phyloP scores from a whole-genome alignment of 2,888 invertebrate species.

The Leptinotarsa tumamoca region DNA sequence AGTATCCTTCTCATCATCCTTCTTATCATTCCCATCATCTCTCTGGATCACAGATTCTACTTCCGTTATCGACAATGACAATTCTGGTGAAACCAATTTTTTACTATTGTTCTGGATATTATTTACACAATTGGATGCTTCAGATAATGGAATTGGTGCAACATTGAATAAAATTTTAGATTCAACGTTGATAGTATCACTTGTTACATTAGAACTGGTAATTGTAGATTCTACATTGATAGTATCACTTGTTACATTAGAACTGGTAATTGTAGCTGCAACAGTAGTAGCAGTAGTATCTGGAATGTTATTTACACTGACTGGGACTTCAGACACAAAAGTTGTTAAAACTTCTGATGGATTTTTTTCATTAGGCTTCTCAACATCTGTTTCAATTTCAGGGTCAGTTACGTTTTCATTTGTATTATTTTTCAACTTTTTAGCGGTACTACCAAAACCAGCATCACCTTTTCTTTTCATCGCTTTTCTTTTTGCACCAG shows the following conservation, averaged over 20 bases:
- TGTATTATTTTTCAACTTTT: constrained; percentile 5
- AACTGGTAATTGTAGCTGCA: not conserved
- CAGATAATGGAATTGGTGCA: not conserved
- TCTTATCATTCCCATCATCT: not conserved
- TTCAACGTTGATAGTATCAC: not conserved
- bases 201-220: not conserved
- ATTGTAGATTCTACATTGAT: not conserved
- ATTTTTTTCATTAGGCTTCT: constrained; percentile 30
- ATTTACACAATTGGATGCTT: constrained; percentile 2
- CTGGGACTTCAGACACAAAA: not conserved
- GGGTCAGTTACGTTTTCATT: not conserved
- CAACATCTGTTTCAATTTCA: constrained; percentile 36
- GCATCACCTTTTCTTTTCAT: constrained; percentile 16
- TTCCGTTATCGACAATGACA: not conserved
- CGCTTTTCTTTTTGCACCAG: constrained; percentile 24
- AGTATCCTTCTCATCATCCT: not conserved
- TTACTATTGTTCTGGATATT: not conserved
- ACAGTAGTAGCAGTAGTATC: not conserved
- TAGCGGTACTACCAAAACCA: not conserved
- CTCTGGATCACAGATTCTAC: not conserved
- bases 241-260: not conserved
- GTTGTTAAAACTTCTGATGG: not conserved
- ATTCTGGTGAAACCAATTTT: not conserved
- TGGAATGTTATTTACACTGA: not conserved
- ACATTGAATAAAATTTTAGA: too few species aligned